Percentiles rank a stretch among this genome's conserved stretches.
These are phyloP conservation scores for Solen grandis DNA, from an alignment of 1,140 invertebrate species.

Conservation along the genomic window DNA sequence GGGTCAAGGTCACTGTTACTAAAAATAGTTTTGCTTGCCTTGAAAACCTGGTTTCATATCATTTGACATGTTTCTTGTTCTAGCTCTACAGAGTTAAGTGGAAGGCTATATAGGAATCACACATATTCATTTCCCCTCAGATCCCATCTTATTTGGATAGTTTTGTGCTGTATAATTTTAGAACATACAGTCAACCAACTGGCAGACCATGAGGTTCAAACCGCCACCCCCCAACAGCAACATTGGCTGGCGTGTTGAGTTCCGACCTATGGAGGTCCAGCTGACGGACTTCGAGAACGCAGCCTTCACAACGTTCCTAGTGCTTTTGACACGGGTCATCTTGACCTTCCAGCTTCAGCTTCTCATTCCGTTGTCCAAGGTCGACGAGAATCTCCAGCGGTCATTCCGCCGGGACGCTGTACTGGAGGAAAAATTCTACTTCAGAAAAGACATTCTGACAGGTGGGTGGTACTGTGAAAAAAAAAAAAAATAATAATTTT, in stretches of 20 bases:
- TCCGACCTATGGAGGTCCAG: conserved; percentile 98
- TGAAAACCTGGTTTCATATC: no score
- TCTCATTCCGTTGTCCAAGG: conserved; percentile 98
- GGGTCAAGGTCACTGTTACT: no score
- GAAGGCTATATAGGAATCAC: no score
- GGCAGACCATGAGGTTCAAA: conserved; percentile 99
- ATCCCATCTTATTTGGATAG: no score
- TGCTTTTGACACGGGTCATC: conserved; percentile 97
- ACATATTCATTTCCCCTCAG: no score
- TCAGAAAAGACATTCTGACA: conserved; percentile 76
- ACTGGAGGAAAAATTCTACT: conserved; percentile 74
- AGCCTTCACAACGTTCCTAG: conserved; percentile 99
- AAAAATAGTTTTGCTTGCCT: no score
- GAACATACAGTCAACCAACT: conserved; percentile 99
- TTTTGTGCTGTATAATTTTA: no score
- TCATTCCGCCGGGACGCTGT: conserved; percentile 96
- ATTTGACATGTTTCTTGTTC: no score
- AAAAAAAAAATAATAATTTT: not conserved
- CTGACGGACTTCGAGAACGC: conserved; percentile 99
- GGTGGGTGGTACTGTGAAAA: conserved; percentile 51
- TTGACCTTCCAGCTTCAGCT: conserved; percentile 98
- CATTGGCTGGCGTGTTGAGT: conserved; percentile 99
- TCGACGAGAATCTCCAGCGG: conserved; percentile 98
- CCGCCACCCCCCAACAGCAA: conserved; percentile 90
- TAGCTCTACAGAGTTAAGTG: no score